Conservation (phyloP, 1,140 invertebrate species). For the Pseudomyrmex concolor region DNA sequence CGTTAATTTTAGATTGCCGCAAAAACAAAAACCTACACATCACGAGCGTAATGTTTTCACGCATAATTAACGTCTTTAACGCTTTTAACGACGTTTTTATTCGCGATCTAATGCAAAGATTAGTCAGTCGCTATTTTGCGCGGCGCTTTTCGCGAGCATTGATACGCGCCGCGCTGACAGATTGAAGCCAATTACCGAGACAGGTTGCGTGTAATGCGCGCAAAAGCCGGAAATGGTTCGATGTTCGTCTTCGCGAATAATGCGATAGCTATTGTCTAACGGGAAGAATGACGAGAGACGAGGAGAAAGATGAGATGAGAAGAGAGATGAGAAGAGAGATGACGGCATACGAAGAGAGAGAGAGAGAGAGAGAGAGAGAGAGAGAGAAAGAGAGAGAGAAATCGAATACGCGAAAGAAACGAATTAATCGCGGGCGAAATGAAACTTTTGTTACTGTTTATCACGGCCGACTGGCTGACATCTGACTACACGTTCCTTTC, state of each 20-base stretch:
- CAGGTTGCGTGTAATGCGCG: neutral
- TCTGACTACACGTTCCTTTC: neutral
- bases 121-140: neutral
- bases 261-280: slow-evolving; percentile 11
- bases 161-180: neutral
- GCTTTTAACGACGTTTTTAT: neutral
- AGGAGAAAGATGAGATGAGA: neutral
- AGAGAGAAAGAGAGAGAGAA: neutral
- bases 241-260: slow-evolving; percentile 6
- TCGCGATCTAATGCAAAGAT: slow-evolving; percentile 13
- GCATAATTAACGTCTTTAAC: neutral
- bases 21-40: neutral
- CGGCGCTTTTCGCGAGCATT: neutral
- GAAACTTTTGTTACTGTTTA: slow-evolving; percentile 56
- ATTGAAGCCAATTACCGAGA: slow-evolving; percentile 22
- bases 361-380: too few species aligned
- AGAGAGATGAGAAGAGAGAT: slow-evolving; percentile 17
- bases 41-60: too few species aligned
- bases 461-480: slow-evolving; percentile 3
- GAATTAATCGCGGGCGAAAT: slow-evolving; percentile 17
- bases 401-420: neutral
- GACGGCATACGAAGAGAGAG: neutral
- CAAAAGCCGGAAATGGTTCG: slow-evolving; percentile 21
- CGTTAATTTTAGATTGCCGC: neutral
- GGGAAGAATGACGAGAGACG: slow-evolving; percentile 12